These are phyloP conservation scores for Steatornis caripensis DNA, from an alignment of 2,113 vertebrate genomes.

Conservation along the genomic window DNA sequence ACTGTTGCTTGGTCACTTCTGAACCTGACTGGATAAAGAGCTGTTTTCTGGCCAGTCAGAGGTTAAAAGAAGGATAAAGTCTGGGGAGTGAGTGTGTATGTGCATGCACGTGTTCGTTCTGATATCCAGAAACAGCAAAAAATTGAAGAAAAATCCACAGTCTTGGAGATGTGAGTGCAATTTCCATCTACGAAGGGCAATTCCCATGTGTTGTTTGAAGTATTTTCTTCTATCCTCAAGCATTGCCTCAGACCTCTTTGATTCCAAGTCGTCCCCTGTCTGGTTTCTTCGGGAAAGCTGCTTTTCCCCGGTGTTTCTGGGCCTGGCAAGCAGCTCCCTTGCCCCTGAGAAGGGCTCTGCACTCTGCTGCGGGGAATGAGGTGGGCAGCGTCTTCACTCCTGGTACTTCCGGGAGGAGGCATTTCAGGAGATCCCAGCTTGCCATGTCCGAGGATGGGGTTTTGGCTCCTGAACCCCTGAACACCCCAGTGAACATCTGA, in stretches of 20 bases:
- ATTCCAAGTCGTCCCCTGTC: not conserved
- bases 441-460: not conserved
- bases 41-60: not conserved
- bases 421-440: not conserved
- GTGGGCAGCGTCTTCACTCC: not conserved
- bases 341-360: not conserved
- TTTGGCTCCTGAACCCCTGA: not conserved
- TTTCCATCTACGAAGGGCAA: not conserved
- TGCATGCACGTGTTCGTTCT: fast-evolving
- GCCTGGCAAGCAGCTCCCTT: not conserved
- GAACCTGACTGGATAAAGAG: not conserved
- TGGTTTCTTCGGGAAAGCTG: not conserved
- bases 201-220: not conserved
- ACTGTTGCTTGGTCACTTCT: not conserved
- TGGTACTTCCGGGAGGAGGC: not conserved
- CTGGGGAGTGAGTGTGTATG: too few relatives aligned
- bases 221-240: not conserved
- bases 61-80: not conserved
- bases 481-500: not conserved
- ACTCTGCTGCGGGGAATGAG: not conserved
- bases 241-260: not conserved
- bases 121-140: not conserved
- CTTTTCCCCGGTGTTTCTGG: not conserved
- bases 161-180: not conserved
- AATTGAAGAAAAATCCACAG: not conserved